Evolutionary conservation across 92 coral and sea anemone genomes (phyloP), one percentile per base, ranked within the genome.

Genomic region (Palythoa heliodiscus): DNA sequence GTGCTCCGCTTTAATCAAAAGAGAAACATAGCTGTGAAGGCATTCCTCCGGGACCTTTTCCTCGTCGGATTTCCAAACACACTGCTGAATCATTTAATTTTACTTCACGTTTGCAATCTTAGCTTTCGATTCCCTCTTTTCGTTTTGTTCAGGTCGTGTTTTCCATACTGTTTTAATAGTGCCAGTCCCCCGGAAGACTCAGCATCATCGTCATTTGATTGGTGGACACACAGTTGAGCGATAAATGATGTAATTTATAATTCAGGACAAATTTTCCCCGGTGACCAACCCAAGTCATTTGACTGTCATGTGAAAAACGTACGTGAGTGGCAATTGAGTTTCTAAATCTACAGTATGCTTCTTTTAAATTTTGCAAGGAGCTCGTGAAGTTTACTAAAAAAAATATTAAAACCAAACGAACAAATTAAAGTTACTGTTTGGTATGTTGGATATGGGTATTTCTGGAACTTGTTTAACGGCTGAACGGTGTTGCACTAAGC

Each of bases 11-110:
- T 80, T 52, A 63, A 80, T 39, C 84, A 80, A 66, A 37, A 19
- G 47, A 52, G 84, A 80, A 22, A 64, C 22, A 22, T 63, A 53
- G 9, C 53, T 66, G 12, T 63, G 60, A 5, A 64, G 70, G 23
- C 73, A 80, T 66, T 47, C 17, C 37, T 80, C 40, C 43, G 73
- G 47, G 14, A 80, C 74, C 48, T 80, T 66, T 16, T 80, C 84
- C 58, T 80, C 74, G 4, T 64, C 60, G 52, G 84, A 80, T 70
- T 48, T 64, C 84, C 84, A 80, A 12, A 80, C 61, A 40, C 84
- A 80, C 73, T 80, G 73, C n/a, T 23, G 64, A 20, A 66, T 50
- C 84, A 66, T 80, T 64, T 47, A 20, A 11, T 53, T n/a, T 40
- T 20, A 20, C 16, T 47, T 20, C 16, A 19, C 12, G 22, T 14